Percentiles rank a stretch among this genome's conserved stretches.
These are phyloP conservation scores for Gasterosteus nipponicus DNA, from an alignment of 2,113 vertebrate species.

Conservation along the genomic window DNA sequence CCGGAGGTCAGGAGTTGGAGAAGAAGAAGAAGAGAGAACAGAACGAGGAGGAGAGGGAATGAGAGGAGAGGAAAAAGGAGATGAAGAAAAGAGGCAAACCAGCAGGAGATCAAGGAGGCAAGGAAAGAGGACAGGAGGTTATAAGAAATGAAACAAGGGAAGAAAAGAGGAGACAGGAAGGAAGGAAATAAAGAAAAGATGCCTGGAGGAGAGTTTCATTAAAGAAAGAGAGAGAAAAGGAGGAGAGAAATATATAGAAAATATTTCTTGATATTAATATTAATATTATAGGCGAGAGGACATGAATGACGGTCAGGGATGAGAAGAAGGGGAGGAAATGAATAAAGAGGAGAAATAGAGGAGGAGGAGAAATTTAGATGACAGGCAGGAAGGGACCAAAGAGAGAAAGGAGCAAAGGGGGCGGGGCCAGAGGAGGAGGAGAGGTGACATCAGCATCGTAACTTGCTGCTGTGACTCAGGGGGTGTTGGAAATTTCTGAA, in stretches of 20 bases:
- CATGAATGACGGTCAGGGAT: too few relatives aligned
- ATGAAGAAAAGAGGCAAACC: background rate
- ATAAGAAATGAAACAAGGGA: too few relatives aligned
- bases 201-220: too few relatives aligned
- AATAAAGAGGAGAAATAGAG: background rate
- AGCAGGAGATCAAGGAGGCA: too few relatives aligned
- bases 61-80: background rate
- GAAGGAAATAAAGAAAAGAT: background rate
- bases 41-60: background rate
- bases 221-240: background rate
- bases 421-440: background rate
- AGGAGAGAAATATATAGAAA: background rate
- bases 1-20: background rate
- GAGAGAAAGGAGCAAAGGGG: background rate
- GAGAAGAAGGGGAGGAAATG: background rate
- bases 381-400: background rate
- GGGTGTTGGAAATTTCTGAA: slow-evolving; percentile 28
- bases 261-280: too few relatives aligned
- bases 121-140: too few relatives aligned
- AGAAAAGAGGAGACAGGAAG: background rate
- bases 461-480: slow-evolving; percentile 30
- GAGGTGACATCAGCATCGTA: slow-evolving; percentile 28
- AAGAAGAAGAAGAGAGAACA: background rate
- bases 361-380: background rate
- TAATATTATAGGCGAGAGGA: too few relatives aligned